Base-by-base conservation (phyloP, 64 coral and sea anemone genomes). In the Stichodactyla helianthus region DNA sequence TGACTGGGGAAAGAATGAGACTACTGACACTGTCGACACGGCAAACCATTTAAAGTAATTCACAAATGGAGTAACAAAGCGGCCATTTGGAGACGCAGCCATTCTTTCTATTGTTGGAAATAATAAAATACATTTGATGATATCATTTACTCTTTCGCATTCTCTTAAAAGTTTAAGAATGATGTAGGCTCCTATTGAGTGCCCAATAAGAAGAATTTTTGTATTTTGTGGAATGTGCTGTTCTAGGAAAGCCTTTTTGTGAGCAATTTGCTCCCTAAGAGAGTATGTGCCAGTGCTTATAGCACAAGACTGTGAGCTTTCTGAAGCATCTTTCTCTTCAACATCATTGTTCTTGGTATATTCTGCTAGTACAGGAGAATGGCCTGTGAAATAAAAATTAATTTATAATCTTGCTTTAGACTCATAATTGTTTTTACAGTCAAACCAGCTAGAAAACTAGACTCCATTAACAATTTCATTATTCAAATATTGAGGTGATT, bases 91-190 rank as follows among this genome's bases (percentile, higher is more conserved):
- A 0, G 96, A 90, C 20, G 89, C 5, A 14, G 96, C 96, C 96
- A 99, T 99, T 88, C 96, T 82, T 61, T 99, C 96, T 27, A 99
- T 91, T 25, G 96, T 95, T 35, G 96, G 96, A 93, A 99, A 99
- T 44, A 99, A 25, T 19, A 99, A 85, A 54, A 99, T 90, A 56
- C 84, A 80, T 82, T 99, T 99, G 16, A 91, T 62, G 7, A 99
- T 85, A 50, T 89, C 71, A 50, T 85, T 50, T 81, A 54, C 53
- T 76, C 89, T 84, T 8, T 16, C 4, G 20, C 86, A 80, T 53
- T 91, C 60, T 71, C 82, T 90, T 18, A 95, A 64, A 54, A 95
- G 52, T 71, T 91, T 88, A 0, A 95, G 83, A 53, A 91, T 88
- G 15, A 95, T 86, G 35, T 95, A 95, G 59, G 93, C 89, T 11